phyloP scores from a whole-genome alignment of 1,140 invertebrate genomes.

The Forficula auricularia region DNA sequence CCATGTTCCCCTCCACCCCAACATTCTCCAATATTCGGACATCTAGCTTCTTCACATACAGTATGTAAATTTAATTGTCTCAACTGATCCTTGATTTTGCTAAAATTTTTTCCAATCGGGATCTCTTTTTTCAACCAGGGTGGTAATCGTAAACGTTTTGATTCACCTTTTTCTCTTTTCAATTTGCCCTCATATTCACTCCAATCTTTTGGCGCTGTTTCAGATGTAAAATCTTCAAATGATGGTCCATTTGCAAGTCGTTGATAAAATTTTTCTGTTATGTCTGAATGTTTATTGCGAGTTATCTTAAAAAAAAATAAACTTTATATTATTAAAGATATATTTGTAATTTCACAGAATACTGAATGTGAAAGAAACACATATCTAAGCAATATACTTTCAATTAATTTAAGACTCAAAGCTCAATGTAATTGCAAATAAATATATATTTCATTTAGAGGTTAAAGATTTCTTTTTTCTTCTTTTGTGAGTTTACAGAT shows the following conservation, averaged over 20 bases:
- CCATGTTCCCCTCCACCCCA: conserved; percentile 89
- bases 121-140: conserved; percentile 95
- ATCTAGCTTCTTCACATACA: conserved; percentile 96
- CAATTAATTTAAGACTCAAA: too few relatives aligned
- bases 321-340: too few relatives aligned
- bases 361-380: too few relatives aligned
- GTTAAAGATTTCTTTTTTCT: too few relatives aligned
- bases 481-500: too few relatives aligned
- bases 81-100: conserved; percentile 70
- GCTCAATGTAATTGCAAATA: too few relatives aligned
- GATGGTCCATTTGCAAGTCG: conserved; percentile 40
- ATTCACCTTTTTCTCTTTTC: conserved; percentile 66
- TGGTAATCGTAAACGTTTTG: conserved; percentile 66
- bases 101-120: conserved; percentile 73
- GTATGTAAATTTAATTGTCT: conserved; percentile 82
- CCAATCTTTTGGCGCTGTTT: conserved; percentile 37
- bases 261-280: conserved; percentile 15
- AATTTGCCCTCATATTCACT: conserved; percentile 60
- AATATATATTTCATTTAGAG: too few relatives aligned
- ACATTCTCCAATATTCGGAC: conserved; percentile 98
- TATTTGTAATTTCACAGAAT: too few relatives aligned
- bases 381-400: too few relatives aligned
- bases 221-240: conserved; percentile 42
- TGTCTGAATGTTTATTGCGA: too few relatives aligned
- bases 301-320: too few relatives aligned